phyloP scores from a whole-genome alignment of 2,113 vertebrate genomes.

The Amphiprion percula region DNA sequence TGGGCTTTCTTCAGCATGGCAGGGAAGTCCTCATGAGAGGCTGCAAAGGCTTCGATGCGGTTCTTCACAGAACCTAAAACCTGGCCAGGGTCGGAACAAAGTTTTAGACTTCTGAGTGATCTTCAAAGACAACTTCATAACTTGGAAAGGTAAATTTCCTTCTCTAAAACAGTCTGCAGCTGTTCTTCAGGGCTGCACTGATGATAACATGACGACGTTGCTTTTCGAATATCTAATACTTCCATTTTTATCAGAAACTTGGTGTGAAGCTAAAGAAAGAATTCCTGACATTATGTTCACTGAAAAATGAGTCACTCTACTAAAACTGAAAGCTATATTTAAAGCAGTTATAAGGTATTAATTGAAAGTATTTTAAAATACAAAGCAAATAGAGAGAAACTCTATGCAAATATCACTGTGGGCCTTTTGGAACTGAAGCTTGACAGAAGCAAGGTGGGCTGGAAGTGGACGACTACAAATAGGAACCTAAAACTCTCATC shows the following conservation, averaged over 20 bases:
- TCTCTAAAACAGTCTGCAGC: not conserved
- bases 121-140: not conserved
- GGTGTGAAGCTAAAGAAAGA: too few species aligned
- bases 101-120: not conserved
- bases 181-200: not conserved
- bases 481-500: not conserved
- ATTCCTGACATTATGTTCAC: not conserved
- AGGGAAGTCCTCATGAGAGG: slow-evolving; percentile 93
- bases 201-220: too few species aligned
- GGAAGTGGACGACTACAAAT: slow-evolving; percentile 26
- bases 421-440: slow-evolving; percentile 27
- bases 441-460: slow-evolving; percentile 54
- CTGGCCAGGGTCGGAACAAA: slow-evolving; percentile 68
- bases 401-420: slow-evolving; percentile 17
- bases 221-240: too few species aligned
- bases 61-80: slow-evolving; percentile 97
- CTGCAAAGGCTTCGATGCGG: slow-evolving; percentile 93
- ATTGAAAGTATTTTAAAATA: slow-evolving; percentile 5
- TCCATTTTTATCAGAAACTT: too few species aligned
- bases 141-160: not conserved
- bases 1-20: slow-evolving; percentile 92
- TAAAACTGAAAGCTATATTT: too few species aligned
- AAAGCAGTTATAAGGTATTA: not conserved
- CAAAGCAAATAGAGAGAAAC: not conserved
- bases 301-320: not conserved